phyloP scores from a whole-genome alignment of 2,113 vertebrate genomes.

The Chitala chitala region DNA sequence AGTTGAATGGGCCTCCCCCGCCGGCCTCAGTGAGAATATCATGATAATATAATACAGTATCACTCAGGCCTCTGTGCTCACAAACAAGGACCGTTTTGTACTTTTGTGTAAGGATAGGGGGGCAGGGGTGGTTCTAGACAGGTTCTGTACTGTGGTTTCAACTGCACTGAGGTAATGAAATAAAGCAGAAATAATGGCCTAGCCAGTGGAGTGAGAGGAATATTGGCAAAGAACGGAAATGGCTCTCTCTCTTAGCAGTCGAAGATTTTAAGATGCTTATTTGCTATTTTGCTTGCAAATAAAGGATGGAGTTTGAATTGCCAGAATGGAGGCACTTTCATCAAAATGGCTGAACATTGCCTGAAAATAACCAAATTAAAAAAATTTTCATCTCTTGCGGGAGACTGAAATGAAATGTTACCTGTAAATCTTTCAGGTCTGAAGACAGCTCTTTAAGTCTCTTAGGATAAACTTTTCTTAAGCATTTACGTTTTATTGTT shows the following conservation, averaged over 20 bases:
- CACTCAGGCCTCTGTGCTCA: slow-evolving; percentile 58
- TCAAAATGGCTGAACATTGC: neutral
- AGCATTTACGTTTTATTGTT: no score
- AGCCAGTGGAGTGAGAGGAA: neutral
- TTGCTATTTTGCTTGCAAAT: neutral
- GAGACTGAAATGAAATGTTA: no score
- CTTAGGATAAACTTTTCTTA: no score
- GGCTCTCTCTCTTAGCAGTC: neutral
- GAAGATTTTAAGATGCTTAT: neutral
- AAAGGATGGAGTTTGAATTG: neutral
- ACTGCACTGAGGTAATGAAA: slow-evolving; percentile 32
- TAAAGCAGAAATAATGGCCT: slow-evolving; percentile 18
- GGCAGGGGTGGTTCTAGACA: no score
- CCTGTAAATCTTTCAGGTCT: no score
- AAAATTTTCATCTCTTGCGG: no score
- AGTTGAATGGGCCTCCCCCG: slow-evolving; percentile 40
- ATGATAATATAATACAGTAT: slow-evolving; percentile 56
- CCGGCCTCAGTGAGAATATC: slow-evolving; percentile 50
- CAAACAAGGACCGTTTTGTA: slow-evolving; percentile 61
- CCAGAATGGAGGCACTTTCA: neutral
- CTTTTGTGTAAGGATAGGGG: slow-evolving; percentile 42
- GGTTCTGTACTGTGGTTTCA: slow-evolving; percentile 36
- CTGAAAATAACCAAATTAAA: no score
- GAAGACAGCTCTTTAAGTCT: no score
- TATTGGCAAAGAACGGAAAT: neutral